These are phyloP conservation scores for Machimus atricapillus DNA, from an alignment of 2,888 invertebrate genomes.

Conservation along the genomic window DNA sequence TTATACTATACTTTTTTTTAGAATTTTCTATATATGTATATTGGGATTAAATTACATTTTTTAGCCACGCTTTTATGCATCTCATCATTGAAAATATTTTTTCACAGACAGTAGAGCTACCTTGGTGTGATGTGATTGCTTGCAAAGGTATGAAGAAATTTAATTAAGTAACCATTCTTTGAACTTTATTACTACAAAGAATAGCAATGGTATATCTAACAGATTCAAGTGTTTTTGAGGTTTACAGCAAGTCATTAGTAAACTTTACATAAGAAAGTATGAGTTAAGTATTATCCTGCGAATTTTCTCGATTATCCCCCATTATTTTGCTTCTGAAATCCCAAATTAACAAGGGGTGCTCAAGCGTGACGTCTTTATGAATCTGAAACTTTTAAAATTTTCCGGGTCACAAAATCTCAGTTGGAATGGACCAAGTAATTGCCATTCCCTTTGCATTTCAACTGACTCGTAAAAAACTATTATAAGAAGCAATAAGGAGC, in stretches of 20 bases:
- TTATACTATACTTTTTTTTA: no score
- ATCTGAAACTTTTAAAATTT: not conserved
- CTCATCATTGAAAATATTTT: no score
- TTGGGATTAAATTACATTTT: no score
- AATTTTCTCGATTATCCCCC: not conserved
- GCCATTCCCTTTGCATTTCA: not conserved
- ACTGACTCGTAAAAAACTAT: not conserved
- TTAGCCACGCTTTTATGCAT: no score
- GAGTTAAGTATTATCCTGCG: not conserved
- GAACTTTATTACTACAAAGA: no score
- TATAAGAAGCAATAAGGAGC: not conserved
- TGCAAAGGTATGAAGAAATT: no score
- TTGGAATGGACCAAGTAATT: not conserved
- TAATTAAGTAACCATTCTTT: no score
- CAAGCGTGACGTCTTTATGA: not conserved
- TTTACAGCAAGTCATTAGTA: not conserved
- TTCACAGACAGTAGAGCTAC: no score
- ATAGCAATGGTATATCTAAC: not conserved
- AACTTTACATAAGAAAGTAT: not conserved
- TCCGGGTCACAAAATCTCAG: not conserved
- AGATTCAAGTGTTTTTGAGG: not conserved
- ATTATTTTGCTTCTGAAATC: not conserved
- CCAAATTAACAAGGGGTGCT: not conserved
- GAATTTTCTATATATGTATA: no score
- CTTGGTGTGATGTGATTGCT: no score